A percentile compares a stretch with the other conserved stretches of the same genome.
Evolutionary conservation across 53 echinoderm and acorn worm species (phyloP).

Genomic region (Temnopleurus reevesii): DNA sequence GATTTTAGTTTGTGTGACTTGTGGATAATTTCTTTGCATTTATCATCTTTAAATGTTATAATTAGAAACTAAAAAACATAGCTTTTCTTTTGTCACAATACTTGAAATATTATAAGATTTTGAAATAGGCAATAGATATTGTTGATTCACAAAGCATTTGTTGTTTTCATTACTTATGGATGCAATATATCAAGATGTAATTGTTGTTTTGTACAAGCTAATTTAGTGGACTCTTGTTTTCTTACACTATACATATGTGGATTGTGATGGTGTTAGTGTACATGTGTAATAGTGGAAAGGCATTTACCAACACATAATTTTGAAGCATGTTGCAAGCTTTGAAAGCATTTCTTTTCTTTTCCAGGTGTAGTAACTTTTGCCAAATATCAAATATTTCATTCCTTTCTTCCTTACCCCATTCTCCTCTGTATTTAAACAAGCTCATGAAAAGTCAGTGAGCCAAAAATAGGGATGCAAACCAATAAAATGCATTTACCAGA

Average conservation of each 20-base stretch:
- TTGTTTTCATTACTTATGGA: conserved; percentile 48
- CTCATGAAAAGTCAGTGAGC: too few relatives aligned
- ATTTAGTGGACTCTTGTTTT: conserved; percentile 13
- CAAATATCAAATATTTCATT: not conserved
- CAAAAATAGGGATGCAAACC: too few relatives aligned
- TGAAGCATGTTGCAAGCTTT: not conserved
- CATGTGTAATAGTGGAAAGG: not conserved
- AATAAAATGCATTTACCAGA: not conserved
- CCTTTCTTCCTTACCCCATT: not conserved
- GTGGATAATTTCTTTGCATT: conserved; percentile 40
- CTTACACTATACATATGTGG: conserved; percentile 20
- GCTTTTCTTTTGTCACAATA: not conserved
- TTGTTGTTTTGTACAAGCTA: conserved; percentile 47
- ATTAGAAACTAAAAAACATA: not conserved
- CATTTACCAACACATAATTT: not conserved
- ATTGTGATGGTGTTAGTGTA: not conserved
- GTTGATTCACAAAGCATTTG: conserved; percentile 48
- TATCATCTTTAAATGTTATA: conserved; percentile 33
- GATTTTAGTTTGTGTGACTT: conserved; percentile 14
- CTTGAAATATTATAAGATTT: conserved; percentile 44
- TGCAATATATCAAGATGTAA: conserved; percentile 56
- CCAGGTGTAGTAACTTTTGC: not conserved
- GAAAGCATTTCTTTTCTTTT: not conserved
- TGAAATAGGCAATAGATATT: conserved; percentile 54
- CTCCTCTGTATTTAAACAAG: not conserved